phyloP scores from a whole-genome alignment of 2,888 invertebrate genomes.

The Auanema freiburgensis region DNA sequence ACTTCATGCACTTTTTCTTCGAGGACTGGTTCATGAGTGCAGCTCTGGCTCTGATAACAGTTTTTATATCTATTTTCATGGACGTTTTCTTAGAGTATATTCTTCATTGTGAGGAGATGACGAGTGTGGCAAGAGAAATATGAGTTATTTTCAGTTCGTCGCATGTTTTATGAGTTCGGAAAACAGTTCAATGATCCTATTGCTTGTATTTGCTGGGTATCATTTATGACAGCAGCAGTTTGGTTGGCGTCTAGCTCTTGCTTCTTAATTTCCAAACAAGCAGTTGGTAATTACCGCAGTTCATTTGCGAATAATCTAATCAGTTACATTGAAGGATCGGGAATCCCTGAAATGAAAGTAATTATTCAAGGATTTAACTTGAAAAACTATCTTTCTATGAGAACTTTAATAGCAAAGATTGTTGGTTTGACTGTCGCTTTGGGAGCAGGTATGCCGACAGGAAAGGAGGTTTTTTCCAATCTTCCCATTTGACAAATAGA shows the following conservation, averaged over 20 bases:
- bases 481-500: neutral
- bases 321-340: conserved; percentile 74
- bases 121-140: too few species aligned
- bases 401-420: conserved; percentile 88
- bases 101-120: conserved; percentile 59
- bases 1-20: conserved; percentile 61
- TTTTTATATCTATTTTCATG: conserved; percentile 63
- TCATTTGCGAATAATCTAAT: neutral
- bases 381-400: conserved; percentile 92
- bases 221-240: conserved; percentile 85
- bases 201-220: conserved; percentile 75
- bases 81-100: conserved; percentile 61
- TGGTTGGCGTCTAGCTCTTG: conserved; percentile 94
- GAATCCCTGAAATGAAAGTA: conserved; percentile 98
- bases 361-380: conserved; percentile 88
- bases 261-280: conserved; percentile 94
- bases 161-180: conserved; percentile 9
- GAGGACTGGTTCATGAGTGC: conserved; percentile 68
- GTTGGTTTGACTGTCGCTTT: conserved; percentile 90
- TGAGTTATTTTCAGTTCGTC: conserved; percentile 13
- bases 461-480: conserved; percentile 78
- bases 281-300: conserved; percentile 75
- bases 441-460: conserved; percentile 90
- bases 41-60: conserved; percentile 67
- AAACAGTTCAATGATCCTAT: conserved; percentile 27